Percentiles rank a stretch among this genome's conserved stretches.
phyloP scores from a whole-genome alignment of 2,797 vertebrate genomes.

The Lateolabrax maculatus region DNA sequence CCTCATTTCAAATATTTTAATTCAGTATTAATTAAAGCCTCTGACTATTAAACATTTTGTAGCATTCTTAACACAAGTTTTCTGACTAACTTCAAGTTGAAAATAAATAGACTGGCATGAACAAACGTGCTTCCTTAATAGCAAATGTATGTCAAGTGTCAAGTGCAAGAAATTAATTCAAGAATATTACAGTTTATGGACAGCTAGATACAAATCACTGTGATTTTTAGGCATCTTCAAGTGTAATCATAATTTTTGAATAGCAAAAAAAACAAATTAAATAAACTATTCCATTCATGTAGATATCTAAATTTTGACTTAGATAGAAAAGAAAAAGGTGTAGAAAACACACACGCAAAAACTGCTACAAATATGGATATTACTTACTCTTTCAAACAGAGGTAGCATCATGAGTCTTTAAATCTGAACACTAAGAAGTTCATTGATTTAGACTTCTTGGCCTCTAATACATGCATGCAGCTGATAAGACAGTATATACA shows the following conservation, averaged over 20 bases:
- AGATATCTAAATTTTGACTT: too few species aligned
- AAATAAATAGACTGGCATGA: conserved; percentile 51
- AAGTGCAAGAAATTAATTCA: conserved; percentile 58
- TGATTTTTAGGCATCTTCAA: conserved; percentile 48
- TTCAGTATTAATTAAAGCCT: not conserved
- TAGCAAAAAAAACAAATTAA: too few species aligned
- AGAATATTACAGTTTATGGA: conserved; percentile 59
- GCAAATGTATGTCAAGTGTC: conserved; percentile 55
- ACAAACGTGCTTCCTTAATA: conserved; percentile 54
- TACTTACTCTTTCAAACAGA: not conserved
- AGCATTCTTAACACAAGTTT: conserved; percentile 23
- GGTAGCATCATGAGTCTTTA: not conserved
- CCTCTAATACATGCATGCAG: not conserved
- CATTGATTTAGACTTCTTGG: not conserved
- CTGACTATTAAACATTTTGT: not conserved
- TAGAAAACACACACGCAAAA: not conserved
- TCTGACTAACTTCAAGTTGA: not conserved
- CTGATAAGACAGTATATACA: not conserved
- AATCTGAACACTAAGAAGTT: not conserved
- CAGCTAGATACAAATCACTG: conserved; percentile 57
- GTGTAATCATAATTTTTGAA: conserved; percentile 73
- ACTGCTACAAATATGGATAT: not conserved
- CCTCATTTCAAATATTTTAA: conserved; percentile 31
- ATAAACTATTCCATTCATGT: too few species aligned
- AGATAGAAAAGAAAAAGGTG: too few species aligned